Evolutionary conservation across 2,888 invertebrate genomes (phyloP).

Genomic region (Caradrina clavipalpis): DNA sequence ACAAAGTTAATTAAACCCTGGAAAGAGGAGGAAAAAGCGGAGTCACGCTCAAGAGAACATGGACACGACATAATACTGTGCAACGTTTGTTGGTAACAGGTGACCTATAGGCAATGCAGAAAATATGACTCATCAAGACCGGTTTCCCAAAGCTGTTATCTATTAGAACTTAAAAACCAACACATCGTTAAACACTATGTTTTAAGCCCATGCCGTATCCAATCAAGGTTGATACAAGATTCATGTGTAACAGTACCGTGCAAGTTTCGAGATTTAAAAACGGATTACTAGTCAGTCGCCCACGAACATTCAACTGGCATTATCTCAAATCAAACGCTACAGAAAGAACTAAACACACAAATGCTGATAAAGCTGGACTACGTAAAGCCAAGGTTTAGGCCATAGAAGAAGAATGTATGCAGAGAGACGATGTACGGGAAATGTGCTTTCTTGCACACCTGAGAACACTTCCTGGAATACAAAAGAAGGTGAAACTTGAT

Average conservation of each 20-base stretch:
- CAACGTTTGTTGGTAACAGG: slow-evolving; percentile 54
- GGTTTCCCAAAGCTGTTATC: neutral
- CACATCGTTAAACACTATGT: neutral
- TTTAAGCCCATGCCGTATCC: slow-evolving; percentile 24
- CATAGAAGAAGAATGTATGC: slow-evolving; percentile 55
- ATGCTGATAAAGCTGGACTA: neutral
- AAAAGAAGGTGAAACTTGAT: slow-evolving; percentile 83
- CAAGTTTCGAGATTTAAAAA: slow-evolving; percentile 51
- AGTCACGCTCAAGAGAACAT: slow-evolving; percentile 80
- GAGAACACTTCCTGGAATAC: slow-evolving; percentile 77
- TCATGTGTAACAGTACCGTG: slow-evolving; percentile 17
- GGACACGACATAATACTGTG: slow-evolving; percentile 68
- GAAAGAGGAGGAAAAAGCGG: slow-evolving; percentile 67
- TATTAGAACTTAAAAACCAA: neutral
- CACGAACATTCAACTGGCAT: slow-evolving; percentile 23
- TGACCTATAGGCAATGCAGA: slow-evolving; percentile 23
- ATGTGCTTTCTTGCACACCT: slow-evolving; percentile 74
- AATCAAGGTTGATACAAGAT: slow-evolving; percentile 8
- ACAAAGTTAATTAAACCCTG: slow-evolving; percentile 39
- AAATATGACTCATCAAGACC: slow-evolving; percentile 21
- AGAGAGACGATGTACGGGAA: slow-evolving; percentile 70
- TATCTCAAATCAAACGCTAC: slow-evolving; percentile 24
- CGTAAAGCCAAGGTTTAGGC: slow-evolving; percentile 6
- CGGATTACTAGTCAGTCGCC: slow-evolving; percentile 48
- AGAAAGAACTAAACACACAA: slow-evolving; percentile 6